A percentile compares a stretch with the other conserved stretches of the same genome.
Evolutionary conservation across 2,888 invertebrate species (phyloP).

Genomic region (Nasonia oneida): DNA sequence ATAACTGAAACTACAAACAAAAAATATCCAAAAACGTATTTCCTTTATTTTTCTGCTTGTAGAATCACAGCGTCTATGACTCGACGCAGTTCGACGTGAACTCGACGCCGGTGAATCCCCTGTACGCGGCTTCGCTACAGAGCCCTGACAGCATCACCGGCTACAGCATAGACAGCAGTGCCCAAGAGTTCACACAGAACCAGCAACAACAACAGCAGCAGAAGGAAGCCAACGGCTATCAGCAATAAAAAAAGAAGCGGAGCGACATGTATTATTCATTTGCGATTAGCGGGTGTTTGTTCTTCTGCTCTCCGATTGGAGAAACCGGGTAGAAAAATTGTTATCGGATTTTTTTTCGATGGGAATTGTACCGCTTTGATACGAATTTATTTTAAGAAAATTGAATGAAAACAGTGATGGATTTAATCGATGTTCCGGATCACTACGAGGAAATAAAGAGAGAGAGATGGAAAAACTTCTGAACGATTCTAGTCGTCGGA

Average conservation of each 20-base stretch:
- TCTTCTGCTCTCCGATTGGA: background rate
- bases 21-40: slow-evolving; percentile 21
- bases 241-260: slow-evolving; percentile 71
- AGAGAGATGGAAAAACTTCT: slow-evolving; percentile 25
- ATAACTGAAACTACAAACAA: background rate
- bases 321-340: background rate
- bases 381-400: background rate
- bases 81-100: slow-evolving; percentile 86
- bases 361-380: background rate
- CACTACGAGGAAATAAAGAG: background rate
- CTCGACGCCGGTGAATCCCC: slow-evolving; percentile 84
- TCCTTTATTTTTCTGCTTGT: slow-evolving; percentile 73
- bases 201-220: slow-evolving; percentile 70
- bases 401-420: background rate
- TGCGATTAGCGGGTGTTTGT: background rate
- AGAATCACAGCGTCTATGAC: slow-evolving; percentile 88
- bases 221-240: slow-evolving; percentile 76
- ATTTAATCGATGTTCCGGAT: background rate
- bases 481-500: slow-evolving; percentile 61
- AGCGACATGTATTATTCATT: background rate
- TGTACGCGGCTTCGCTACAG: slow-evolving; percentile 86
- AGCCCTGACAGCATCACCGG: slow-evolving; percentile 87
- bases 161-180: slow-evolving; percentile 80
- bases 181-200: slow-evolving; percentile 64
- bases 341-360: background rate